Conservation (phyloP, 2,113 vertebrate genomes). For the Carettochelys insculpta region DNA sequence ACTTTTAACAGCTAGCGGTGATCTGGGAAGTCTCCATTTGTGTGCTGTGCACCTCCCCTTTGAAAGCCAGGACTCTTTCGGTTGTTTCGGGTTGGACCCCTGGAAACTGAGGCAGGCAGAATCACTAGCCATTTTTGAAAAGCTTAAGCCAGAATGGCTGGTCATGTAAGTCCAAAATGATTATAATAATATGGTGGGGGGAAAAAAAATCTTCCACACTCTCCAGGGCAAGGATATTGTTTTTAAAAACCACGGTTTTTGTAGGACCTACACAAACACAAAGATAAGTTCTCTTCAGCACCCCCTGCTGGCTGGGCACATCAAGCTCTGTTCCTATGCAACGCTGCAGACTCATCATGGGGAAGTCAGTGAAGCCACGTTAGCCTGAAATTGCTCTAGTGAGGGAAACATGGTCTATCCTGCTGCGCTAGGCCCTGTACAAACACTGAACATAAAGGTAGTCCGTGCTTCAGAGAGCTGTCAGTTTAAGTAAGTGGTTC, state of each 20-base stretch:
- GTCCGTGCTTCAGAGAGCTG: background rate
- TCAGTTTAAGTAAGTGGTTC: background rate
- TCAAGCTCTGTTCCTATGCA: background rate
- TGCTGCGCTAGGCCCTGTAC: background rate
- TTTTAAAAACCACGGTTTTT: background rate
- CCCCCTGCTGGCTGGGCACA: background rate
- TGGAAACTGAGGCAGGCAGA: background rate
- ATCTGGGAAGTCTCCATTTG: rapidly evolving
- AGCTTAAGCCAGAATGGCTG: background rate
- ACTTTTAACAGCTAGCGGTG: background rate
- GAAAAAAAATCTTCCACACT: too few relatives aligned
- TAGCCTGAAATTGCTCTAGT: background rate
- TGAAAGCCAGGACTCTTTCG: rapidly evolving
- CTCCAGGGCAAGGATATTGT: background rate
- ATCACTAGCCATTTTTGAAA: background rate
- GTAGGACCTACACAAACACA: background rate
- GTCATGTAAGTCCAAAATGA: background rate
- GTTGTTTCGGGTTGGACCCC: background rate
- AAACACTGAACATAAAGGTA: background rate
- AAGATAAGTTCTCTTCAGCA: background rate
- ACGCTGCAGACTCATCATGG: background rate
- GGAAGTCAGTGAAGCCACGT: background rate
- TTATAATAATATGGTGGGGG: background rate
- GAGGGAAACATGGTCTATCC: too few relatives aligned
- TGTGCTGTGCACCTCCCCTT: rapidly evolving